phyloP scores from a whole-genome alignment of 2,797 vertebrate genomes.

The Enteromius unitaeniatus region DNA sequence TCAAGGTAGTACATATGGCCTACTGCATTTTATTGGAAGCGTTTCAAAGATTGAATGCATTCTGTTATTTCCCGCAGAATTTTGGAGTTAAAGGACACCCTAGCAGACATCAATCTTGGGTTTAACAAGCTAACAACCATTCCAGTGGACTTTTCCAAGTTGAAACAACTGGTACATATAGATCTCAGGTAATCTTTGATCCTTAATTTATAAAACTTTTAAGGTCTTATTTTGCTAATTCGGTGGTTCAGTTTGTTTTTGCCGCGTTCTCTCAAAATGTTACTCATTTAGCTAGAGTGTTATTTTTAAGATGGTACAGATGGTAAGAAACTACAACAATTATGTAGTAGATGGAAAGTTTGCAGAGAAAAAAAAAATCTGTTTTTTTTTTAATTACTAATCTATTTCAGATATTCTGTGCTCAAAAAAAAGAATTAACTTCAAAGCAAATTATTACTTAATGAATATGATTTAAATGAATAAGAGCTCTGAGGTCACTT shows the following conservation, averaged over 20 bases:
- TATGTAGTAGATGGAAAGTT: not conserved
- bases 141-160: conserved; percentile 79
- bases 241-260: not conserved
- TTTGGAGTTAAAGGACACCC: conserved; percentile 80
- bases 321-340: not conserved
- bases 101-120: conserved; percentile 86
- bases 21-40: not conserved
- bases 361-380: not conserved
- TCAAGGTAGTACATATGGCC: conserved; percentile 75
- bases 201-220: too few species aligned
- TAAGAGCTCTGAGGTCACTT: conserved; percentile 17
- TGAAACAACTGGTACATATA: conserved; percentile 85
- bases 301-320: not conserved
- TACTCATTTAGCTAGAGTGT: not conserved
- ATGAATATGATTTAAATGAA: not conserved
- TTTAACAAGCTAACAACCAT: conserved; percentile 89
- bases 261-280: not conserved
- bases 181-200: conserved; percentile 96
- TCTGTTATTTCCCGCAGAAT: conserved; percentile 76
- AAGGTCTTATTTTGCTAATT: not conserved
- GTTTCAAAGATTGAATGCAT: conserved; percentile 8
- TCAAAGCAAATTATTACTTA: not conserved
- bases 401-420: not conserved
- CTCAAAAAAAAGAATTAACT: not conserved
- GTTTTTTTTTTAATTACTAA: not conserved